Base-by-base conservation (phyloP, 2,113 vertebrate species). In the Vicugna pacos region DNA sequence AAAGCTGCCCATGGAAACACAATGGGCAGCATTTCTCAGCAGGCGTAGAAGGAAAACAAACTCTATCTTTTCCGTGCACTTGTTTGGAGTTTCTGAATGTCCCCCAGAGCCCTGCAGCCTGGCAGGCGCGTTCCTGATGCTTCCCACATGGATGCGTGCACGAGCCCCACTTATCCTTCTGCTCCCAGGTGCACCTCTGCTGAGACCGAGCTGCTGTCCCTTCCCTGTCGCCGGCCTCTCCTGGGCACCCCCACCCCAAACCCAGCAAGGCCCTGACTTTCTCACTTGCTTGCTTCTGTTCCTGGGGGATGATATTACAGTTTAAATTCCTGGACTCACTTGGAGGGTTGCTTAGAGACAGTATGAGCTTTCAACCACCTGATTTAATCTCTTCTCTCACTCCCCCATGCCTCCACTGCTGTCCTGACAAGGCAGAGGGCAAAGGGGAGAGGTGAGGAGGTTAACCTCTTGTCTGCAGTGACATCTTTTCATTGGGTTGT, bases 381-480 rank as follows among this genome's bases (percentile, higher is more conserved):
- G 98, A 98, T 98, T 98, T 95, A 92, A 97, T 97, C 95, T 98
- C 93, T 90, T 56, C 83, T 65, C 91, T 94, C 24, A 83, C 91
- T 92, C 91, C 81, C 60, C 76, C 98, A 98, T 96, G 94, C 97
- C 85, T 85, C 89, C 77, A 85, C 46, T 80, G 35, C 97, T 83
- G 69, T 93, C 73, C 81, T 80, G 95, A 96, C 93, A 94, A 97
- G 94, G 97, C 97, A 91, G 48, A 91, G 98, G 97, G 97, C 97
- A 96, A 95, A 98, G 98, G 98, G 98, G 97, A 95, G 84, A 98
- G 97, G 97, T 98, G 97, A 97, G 97, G 97, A 98, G 96, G 94
- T 97, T 97, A 85, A 95, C 96, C 35, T 54, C 89, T 95, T 88
- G 90, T 97, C 4, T 0, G 84, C 92, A 83, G 94, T 86, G 96